A percentile compares a stretch with the other conserved stretches of the same genome.
Evolutionary conservation across 1,140 invertebrate species (phyloP).

Genomic region (Chrysoperla carnea): DNA sequence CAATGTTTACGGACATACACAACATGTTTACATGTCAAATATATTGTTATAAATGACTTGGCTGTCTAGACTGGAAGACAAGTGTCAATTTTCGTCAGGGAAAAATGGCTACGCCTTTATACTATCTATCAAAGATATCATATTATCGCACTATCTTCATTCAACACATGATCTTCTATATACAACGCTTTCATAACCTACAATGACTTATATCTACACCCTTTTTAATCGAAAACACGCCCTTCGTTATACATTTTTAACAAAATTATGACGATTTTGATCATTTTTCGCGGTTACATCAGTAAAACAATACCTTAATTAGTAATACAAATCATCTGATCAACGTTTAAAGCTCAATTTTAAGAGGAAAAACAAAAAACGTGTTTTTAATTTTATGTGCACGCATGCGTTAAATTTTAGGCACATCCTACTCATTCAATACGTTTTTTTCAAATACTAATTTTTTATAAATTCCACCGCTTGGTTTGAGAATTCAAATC

Average conservation of each 20-base stretch:
- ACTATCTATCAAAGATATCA: constrained; percentile 9
- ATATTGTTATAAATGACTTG: constrained; percentile 23
- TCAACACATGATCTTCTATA: too few species aligned
- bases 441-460: neutral
- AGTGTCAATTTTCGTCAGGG: constrained; percentile 28
- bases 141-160: too few species aligned
- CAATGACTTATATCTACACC: too few species aligned
- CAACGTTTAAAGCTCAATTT: too few species aligned
- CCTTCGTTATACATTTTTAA: too few species aligned
- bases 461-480: neutral
- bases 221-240: too few species aligned
- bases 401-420: neutral
- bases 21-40: constrained; percentile 24
- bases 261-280: too few species aligned
- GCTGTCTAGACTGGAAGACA: constrained; percentile 24
- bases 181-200: too few species aligned
- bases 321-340: too few species aligned
- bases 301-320: too few species aligned
- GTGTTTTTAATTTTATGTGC: neutral
- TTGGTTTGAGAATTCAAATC: neutral
- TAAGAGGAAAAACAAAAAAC: too few species aligned
- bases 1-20: neutral
- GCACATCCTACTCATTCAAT: neutral
- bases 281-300: too few species aligned
- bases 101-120: constrained; percentile 26